Conservation (phyloP, 2,888 invertebrate genomes). For the Ceramica pisi region DNA sequence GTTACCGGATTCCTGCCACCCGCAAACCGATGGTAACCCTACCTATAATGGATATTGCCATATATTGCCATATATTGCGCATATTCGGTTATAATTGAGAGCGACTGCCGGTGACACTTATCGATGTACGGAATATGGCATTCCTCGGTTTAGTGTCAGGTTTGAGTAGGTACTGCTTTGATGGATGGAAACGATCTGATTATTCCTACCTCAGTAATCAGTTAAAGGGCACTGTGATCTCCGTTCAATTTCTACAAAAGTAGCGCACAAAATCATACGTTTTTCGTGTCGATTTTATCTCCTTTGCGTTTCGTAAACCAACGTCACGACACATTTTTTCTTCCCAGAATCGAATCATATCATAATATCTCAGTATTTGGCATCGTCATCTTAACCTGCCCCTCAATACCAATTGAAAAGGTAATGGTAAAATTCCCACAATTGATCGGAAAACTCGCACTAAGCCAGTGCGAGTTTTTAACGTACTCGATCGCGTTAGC, state of each 20-base stretch:
- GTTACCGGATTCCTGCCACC: conserved; percentile 22
- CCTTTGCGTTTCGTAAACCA: no score
- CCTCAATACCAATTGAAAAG: no score
- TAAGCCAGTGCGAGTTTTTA: no score
- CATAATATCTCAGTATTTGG: no score
- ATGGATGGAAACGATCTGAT: conserved; percentile 13
- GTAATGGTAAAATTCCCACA: no score
- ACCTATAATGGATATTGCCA: conserved; percentile 27
- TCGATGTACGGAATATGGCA: conserved; percentile 21
- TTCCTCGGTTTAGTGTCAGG: conserved; percentile 23
- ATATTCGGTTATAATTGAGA: conserved; percentile 43
- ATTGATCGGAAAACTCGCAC: no score
- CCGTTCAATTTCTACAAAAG: no score
- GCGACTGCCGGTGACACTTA: conserved; percentile 32
- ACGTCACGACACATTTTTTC: no score
- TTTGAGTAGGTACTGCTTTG: neutral
- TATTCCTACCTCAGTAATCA: neutral
- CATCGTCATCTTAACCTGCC: neutral
- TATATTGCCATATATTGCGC: conserved; percentile 14
- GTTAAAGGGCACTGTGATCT: neutral
- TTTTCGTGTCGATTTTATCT: no score
- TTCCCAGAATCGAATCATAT: no score
- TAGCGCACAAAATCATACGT: no score
- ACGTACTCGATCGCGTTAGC: no score
- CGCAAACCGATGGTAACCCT: conserved; percentile 33